Evolutionary conservation across 2,888 invertebrate species (phyloP).

Genomic region (Scelioninae gen. 1): DNA sequence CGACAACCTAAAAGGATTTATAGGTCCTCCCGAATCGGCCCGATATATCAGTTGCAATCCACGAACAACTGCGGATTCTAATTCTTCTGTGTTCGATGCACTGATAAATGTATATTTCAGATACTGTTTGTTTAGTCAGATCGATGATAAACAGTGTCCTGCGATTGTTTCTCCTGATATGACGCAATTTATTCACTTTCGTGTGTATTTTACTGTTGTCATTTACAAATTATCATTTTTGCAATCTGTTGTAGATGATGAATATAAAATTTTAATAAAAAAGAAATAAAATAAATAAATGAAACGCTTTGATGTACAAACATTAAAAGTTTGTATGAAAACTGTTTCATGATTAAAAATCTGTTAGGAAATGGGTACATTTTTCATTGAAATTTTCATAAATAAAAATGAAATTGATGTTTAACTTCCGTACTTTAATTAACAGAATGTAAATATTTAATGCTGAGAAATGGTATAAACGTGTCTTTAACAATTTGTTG

Average conservation of each 20-base stretch:
- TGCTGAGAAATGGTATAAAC: neutral
- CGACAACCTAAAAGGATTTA: slow-evolving; percentile 78
- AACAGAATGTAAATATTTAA: neutral
- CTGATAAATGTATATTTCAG: slow-evolving; percentile 27
- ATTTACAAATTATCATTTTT: no score
- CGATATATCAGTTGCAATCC: slow-evolving; percentile 74
- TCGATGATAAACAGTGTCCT: slow-evolving; percentile 11
- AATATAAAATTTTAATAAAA: no score
- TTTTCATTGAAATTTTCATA: neutral
- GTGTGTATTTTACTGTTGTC: no score
- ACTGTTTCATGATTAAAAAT: no score
- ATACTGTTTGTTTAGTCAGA: neutral
- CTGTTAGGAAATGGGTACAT: no score
- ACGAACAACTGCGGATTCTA: slow-evolving; percentile 58
- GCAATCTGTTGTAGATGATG: no score
- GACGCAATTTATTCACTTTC: no score
- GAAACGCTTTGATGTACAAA: no score
- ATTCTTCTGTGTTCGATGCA: slow-evolving; percentile 42
- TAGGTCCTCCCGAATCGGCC: slow-evolving; percentile 72
- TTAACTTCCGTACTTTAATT: neutral
- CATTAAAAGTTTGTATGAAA: no score
- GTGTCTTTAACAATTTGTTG: slow-evolving; percentile 1
- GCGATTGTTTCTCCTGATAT: slow-evolving; percentile 9
- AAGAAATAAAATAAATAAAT: no score
- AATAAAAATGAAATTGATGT: neutral